Conservation (phyloP, 2,797 vertebrate genomes). For the Merluccius polli region DNA sequence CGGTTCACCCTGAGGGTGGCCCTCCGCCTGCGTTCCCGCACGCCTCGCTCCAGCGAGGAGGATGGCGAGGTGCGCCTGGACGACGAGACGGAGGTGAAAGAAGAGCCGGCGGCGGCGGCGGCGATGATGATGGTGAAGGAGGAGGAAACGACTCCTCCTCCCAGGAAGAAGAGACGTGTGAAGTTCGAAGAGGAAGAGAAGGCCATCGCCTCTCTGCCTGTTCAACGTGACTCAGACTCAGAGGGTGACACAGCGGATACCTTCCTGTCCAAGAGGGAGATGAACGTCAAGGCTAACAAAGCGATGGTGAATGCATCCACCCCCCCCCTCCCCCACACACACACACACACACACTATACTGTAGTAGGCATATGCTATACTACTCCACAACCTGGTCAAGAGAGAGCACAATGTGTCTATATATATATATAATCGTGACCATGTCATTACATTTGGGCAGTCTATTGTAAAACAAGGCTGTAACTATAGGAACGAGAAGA, state of each 20-base stretch:
- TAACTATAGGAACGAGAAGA: neutral
- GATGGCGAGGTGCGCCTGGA: conserved; percentile 12
- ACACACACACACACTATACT: neutral
- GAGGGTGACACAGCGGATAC: conserved; percentile 34
- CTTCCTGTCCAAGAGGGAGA: conserved; percentile 69
- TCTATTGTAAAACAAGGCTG: too few relatives aligned
- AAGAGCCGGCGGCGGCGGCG: conserved; percentile 9
- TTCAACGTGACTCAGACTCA: conserved; percentile 39
- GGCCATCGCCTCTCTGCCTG: neutral
- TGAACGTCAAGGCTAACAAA: conserved; percentile 78
- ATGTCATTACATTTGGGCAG: neutral
- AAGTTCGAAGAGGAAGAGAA: conserved; percentile 42
- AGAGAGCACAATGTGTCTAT: too few relatives aligned
- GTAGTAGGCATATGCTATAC: neutral
- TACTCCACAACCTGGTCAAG: neutral
- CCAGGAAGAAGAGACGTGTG: conserved; percentile 22
- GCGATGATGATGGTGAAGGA: neutral
- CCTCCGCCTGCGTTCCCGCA: conserved; percentile 32
- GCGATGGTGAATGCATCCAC: conserved; percentile 66
- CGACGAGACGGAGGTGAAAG: neutral
- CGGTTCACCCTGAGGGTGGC: conserved; percentile 65
- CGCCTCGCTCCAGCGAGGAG: conserved; percentile 12
- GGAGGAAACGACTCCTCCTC: neutral
- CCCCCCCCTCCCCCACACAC: neutral
- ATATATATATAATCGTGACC: too few relatives aligned